Base-by-base conservation (phyloP, 2,797 vertebrate genomes). In the Myripristis murdjan region DNA sequence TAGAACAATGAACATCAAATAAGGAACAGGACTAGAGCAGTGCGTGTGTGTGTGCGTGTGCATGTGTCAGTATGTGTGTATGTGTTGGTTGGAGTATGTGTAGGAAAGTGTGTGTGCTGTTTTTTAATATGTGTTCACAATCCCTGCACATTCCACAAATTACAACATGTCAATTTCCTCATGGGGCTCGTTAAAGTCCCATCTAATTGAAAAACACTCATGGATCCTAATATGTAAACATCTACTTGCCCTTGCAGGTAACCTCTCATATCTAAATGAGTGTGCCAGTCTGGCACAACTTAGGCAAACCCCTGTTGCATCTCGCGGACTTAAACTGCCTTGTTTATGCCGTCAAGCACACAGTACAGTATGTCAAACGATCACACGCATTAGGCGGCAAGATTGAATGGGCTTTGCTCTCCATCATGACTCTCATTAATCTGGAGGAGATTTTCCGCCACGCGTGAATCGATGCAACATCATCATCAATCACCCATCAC, bases 401-500 rank as follows among this genome's bases (percentile, higher is more conserved):
- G 70, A 1, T 14, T 59, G 43, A 86, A 60, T 44, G 46, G 57
- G 69, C 51, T 81, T 70, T 61, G 61, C 61, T 72, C 79, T 86
- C 74, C 70, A 76, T 86, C 79, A 65, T 18, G n/a, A 23, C 39
- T 81, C 75, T 82, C 89, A 76, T 92, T 87, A 81, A 88, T 90
- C 88, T 76, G 66, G 63, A 41, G 71, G 80, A 81, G 81, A 73
- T 69, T 83, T 85, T 74, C 66, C 61, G 63, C 64, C 43, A 2
- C 33, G 16, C 5, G 20, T 57, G 57, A 84, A 86, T 92, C 75
- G 77, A 87, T 84, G 54, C 37, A 74, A 77, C 81, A 77, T 77
- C 71, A 74, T 84, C 78, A 85, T 91, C 79, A 58, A 85, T 92
- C 89, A 77, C 70, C 77, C 70, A 63, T 87, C 83, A 77, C 28